Percentiles rank a stretch among this genome's conserved stretches.
Conservation (phyloP, 2,797 vertebrate species). For the Aldrovandia affinis region DNA sequence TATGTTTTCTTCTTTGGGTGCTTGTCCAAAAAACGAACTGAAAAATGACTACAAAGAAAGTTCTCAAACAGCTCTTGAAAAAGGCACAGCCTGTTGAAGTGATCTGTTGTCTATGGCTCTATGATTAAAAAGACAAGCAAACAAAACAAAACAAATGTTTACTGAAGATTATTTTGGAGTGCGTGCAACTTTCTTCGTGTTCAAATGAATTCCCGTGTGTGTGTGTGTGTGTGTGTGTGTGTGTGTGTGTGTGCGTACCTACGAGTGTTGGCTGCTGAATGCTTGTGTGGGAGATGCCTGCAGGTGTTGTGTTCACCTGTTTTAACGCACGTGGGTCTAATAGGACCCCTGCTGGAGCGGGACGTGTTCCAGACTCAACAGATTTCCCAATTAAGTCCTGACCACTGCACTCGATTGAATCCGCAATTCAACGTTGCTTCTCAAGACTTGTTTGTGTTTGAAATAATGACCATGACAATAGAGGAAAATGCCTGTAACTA, state of each 20-base stretch:
- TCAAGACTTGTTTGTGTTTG: background rate
- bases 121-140: too few species aligned
- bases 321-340: background rate
- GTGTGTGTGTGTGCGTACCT: background rate
- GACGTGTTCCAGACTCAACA: background rate
- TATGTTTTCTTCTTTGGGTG: too few species aligned
- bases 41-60: too few species aligned
- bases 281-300: background rate
- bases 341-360: background rate
- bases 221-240: too few species aligned
- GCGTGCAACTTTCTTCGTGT: too few species aligned
- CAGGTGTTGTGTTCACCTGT: background rate
- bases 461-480: background rate
- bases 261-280: background rate
- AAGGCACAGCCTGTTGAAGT: too few species aligned
- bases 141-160: too few species aligned
- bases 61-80: too few species aligned
- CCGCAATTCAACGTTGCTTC: background rate
- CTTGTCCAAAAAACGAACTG: too few species aligned
- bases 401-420: background rate
- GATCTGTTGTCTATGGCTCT: too few species aligned
- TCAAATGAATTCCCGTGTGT: too few species aligned
- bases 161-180: too few species aligned
- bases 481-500: background rate
- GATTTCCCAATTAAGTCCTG: background rate